phyloP scores from a whole-genome alignment of 2,888 invertebrate species.

The Bombylius discolor region DNA sequence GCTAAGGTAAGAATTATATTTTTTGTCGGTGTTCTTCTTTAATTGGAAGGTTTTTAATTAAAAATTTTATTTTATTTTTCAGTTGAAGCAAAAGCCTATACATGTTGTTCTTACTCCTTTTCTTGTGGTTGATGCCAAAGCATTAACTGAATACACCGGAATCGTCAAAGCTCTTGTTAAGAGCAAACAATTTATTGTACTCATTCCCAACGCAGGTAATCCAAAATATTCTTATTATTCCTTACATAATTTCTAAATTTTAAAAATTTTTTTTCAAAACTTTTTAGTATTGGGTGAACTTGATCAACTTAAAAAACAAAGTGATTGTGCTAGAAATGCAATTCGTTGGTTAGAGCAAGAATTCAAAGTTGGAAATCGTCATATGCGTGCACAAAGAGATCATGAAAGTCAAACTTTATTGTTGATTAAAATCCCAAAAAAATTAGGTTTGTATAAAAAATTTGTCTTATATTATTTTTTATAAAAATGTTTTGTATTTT shows the following conservation, averaged over 20 bases:
- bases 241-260: background rate
- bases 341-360: constrained; percentile 88
- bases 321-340: constrained; percentile 73
- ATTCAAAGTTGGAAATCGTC: constrained; percentile 74
- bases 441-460: constrained; percentile 46
- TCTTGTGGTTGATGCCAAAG: constrained; percentile 75
- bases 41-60: background rate
- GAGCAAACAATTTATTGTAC: constrained; percentile 70
- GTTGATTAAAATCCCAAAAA: constrained; percentile 60
- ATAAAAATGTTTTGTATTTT: background rate
- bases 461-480: background rate
- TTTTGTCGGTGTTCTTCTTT: background rate
- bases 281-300: constrained; percentile 68
- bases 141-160: constrained; percentile 60
- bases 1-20: constrained; percentile 42
- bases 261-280: background rate
- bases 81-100: constrained; percentile 11
- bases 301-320: constrained; percentile 77
- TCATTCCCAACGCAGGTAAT: constrained; percentile 79
- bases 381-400: constrained; percentile 72
- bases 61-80: background rate
- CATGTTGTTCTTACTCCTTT: constrained; percentile 58
- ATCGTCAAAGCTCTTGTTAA: constrained; percentile 72
- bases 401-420: constrained; percentile 65
- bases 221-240: background rate